Evolutionary conservation across 1,140 invertebrate species (phyloP), one percentile per base, ranked within the genome.

Genomic region (Callitettix versicolor): DNA sequence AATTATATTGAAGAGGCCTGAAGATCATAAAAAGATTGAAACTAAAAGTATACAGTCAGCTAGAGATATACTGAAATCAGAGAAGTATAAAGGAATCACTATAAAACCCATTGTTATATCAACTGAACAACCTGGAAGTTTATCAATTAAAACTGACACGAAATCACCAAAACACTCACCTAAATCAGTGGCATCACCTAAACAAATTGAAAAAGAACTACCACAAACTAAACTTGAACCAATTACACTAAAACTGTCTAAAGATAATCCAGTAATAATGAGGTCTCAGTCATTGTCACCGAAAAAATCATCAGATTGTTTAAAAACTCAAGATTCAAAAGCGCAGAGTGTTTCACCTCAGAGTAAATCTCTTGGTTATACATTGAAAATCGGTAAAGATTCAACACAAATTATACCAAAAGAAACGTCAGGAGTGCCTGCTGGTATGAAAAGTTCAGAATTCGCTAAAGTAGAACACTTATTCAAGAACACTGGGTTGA

Each of bases 341-440:
- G 26, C 11, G 21, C n/a, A 34, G n/a, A 40, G 20, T 33, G 22
- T 56, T 17, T 60, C 58, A 1, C 58, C 58, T 11, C 55, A 57
- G 11, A 42, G 21, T 12, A 61, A 61, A 51, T 50, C 55, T 18
- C 42, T 61, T n/a, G 60, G 58, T 24, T 61, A 56, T 33, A 61
- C 60, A 20, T 41, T 61, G 11, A 61, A 61, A 47, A 61, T 61
- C 30, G 49, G 54, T 4, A 61, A 61, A 52, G 60, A 61, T 51
- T 51, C 55, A 1, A 58, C 40, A 36, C 58, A 53, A 7, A 61
- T 58, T 36, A 43, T 50, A 18, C 57, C 60, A 3, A 58, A 57
- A 42, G 60, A 54, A 2, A 56, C 57, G 48, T 21, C 50, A 43
- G 15, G 24, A 11, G 15, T 43, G 7, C 38, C 38, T 20, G 42